phyloP scores from a whole-genome alignment of 2,888 invertebrate species.

The Oscheius myriophilus region DNA sequence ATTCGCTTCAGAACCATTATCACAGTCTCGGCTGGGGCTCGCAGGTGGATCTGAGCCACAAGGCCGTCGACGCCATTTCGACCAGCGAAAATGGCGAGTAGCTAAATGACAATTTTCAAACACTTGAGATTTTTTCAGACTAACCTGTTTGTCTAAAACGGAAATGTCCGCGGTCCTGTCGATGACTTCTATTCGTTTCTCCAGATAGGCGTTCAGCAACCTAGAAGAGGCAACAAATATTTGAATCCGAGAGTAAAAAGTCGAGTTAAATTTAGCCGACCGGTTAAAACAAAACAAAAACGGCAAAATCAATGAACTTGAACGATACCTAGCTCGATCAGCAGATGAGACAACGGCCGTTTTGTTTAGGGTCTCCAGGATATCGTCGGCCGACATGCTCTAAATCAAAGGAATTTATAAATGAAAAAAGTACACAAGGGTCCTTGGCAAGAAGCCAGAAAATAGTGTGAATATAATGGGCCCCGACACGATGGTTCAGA shows the following conservation, averaged over 20 bases:
- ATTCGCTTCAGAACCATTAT: not conserved
- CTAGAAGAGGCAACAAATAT: not conserved
- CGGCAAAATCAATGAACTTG: no score
- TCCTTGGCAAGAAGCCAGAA: no score
- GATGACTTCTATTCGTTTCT: not conserved
- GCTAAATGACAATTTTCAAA: not conserved
- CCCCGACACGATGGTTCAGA: no score
- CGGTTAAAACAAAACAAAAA: no score
- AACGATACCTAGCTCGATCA: not conserved
- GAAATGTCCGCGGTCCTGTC: not conserved
- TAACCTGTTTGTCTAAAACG: not conserved
- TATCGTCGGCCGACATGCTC: not conserved
- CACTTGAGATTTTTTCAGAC: no score
- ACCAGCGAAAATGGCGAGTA: not conserved
- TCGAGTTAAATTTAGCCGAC: no score
- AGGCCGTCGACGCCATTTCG: conserved; percentile 7
- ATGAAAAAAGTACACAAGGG: not conserved
- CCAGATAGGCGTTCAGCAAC: conserved; percentile 2
- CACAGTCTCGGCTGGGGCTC: conserved; percentile 9
- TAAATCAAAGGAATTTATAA: not conserved
- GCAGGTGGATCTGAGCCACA: conserved; percentile 17
- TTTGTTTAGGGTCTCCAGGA: not conserved
- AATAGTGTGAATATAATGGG: no score
- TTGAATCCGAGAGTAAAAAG: not conserved
- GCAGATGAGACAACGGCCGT: not conserved